Evolutionary conservation across 2,797 vertebrate genomes (phyloP), one percentile per base, ranked within the genome.

Genomic region (Syngnathus rostellatus): DNA sequence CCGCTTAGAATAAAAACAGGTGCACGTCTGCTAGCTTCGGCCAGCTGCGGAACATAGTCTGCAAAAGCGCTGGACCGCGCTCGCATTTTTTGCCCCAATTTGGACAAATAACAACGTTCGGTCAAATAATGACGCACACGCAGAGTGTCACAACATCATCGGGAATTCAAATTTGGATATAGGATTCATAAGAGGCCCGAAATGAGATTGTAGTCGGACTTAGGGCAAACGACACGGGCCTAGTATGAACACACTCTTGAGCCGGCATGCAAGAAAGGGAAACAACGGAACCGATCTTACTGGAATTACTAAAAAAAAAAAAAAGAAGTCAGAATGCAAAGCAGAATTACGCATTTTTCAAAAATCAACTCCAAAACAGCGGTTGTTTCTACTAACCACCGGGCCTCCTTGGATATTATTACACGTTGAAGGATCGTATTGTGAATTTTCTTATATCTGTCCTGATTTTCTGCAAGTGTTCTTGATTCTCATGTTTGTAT

Each of bases 1-100:
- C 78, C 66, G 75, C 82, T 74, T 77, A 83, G 77, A 86, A 88
- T 86, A 82, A 82, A 55, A 89, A 76, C 88, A 89, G 87, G 88
- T 89, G 88, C 88, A 89, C 68, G 70, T 75, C 74, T 76, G 80
- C 77, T 82, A 76, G 64, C 75, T 54, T 60, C 2, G 67, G 55
- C 40, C 63, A 38, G 68, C 40, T 23, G 19, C 21, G 62, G 41
- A 55, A 14, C 40, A 61, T 48, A 12, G 2, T 9, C 16, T 5
- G 46, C 62, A 51, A 54, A 64, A 46, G 17, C 46, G 23, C 17
- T 8, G 31, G n/a, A 37, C n/a, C 4, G 16, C 19, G 31, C 2
- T 31, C 7, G 46, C 25, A 55, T 31, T 31, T 55, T 11, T 31
- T 31, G 31, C 31, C n/a, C n/a, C 51, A 16, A 16, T 23, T 37